Percentiles rank a stretch among this genome's conserved stretches.
These are phyloP conservation scores for Orius laevigatus DNA, from an alignment of 1,140 invertebrate genomes.

Conservation along the genomic window DNA sequence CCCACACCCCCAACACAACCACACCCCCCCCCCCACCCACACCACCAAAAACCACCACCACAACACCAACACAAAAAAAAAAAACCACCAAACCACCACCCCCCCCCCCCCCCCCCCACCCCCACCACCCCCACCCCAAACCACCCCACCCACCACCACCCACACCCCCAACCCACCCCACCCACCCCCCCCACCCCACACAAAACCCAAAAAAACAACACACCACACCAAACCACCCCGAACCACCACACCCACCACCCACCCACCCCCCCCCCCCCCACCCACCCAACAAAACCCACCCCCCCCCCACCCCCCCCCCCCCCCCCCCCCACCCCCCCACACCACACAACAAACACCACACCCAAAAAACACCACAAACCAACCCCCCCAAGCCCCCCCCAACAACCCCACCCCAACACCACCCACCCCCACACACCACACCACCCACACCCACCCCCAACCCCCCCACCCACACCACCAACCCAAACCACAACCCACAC, in stretches of 20 bases:
- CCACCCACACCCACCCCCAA: neutral
- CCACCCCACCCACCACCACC: too few relatives aligned
- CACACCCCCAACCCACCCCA: too few relatives aligned
- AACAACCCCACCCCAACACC: neutral
- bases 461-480: neutral
- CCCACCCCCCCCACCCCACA: too few relatives aligned
- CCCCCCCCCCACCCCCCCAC: neutral
- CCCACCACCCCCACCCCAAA: too few relatives aligned
- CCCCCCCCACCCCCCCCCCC: neutral
- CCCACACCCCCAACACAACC: too few relatives aligned
- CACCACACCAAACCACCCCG: too few relatives aligned
- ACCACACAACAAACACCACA: neutral
- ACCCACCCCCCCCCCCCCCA: neutral
- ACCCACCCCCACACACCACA: neutral
- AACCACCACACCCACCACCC: neutral
- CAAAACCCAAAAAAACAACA: too few relatives aligned
- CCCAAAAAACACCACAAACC: neutral
- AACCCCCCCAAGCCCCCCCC: neutral
- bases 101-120: too few relatives aligned
- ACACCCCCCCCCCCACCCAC: too few relatives aligned
- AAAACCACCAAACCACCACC: too few relatives aligned
- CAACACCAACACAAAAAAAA: too few relatives aligned
- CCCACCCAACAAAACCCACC: neutral
- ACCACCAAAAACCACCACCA: too few relatives aligned
- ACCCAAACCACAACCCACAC: neutral